Percentiles rank a stretch among this genome's conserved stretches.
Conservation (phyloP, 2,113 vertebrate species). For the Mixornis gularis region DNA sequence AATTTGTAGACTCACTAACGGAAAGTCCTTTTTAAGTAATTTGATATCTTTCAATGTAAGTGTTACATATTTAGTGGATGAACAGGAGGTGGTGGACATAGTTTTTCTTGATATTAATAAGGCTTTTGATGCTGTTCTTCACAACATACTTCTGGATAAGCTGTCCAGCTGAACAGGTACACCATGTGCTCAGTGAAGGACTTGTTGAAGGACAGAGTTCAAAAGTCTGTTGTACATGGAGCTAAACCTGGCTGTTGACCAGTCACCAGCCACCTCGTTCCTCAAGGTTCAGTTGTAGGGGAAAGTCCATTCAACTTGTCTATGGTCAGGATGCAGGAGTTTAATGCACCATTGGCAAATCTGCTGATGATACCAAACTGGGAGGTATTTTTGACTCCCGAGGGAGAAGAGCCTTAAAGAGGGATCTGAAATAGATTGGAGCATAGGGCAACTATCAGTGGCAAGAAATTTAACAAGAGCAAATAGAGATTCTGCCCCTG, state of each 20-base stretch:
- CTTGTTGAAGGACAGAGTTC: neutral
- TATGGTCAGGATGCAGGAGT: neutral
- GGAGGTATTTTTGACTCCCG: accelerated
- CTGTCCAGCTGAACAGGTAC: neutral
- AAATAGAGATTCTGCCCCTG: neutral
- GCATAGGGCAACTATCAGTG: accelerated
- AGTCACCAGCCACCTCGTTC: neutral
- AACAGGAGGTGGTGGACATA: accelerated
- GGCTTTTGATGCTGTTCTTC: neutral
- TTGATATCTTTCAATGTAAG: neutral
- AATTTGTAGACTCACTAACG: neutral
- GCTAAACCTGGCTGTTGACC: neutral
- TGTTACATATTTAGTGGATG: neutral
- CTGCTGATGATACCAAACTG: too few relatives aligned
- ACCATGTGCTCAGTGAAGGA: accelerated
- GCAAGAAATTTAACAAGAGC: neutral
- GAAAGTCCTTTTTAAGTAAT: neutral
- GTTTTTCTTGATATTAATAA: neutral
- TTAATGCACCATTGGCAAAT: neutral
- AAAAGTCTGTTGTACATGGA: neutral
- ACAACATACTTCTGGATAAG: neutral
- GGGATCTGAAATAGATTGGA: neutral
- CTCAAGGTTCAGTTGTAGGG: too few relatives aligned
- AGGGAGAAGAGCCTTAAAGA: neutral
- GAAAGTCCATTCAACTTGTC: neutral